Evolutionary conservation across 23 tunicate genomes (phyloP), one percentile per base, ranked within the genome.

Genomic region (Oikopleura vanhoeffeni): DNA sequence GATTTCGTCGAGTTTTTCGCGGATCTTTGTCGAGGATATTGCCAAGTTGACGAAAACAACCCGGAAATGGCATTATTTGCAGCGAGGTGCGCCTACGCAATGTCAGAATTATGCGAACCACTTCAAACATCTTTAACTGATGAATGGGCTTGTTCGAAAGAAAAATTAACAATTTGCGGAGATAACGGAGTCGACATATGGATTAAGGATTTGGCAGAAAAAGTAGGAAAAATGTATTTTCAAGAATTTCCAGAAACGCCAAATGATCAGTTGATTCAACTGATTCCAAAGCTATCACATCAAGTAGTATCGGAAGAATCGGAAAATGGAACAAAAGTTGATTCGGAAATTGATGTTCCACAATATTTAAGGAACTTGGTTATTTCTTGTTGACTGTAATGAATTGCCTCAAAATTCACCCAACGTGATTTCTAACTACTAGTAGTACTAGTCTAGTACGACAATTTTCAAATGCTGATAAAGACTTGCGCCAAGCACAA

Each of bases 341-440:
- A 71, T 2, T 71, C 79, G 32, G 35, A 71, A 30, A 71, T 71
- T 13, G 79, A 71, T 13, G 79, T 71, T 30, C 79, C 79, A 71
- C 79, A 71, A 30, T 71, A 71, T 71, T 30, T 71, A 18, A 71
- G 79, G 79, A 2, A 49, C 60, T 49, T 49, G 8, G 8, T 8
- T 49, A 8, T 8, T 49, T 49, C 18, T 49, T 8, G 18, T 49
- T 18, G 60, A 49, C 60, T 49, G 18, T 8, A 49, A 49, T 49
- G 60, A 49, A 8, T 18, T 49, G 60, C 18, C n/a, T n/a, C n/a
- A n/a, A n/a, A n/a, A n/a, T n/a, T n/a, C n/a, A n/a, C n/a, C n/a
- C n/a, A n/a, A n/a, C n/a, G n/a, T n/a, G n/a, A n/a, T n/a, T n/a
- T n/a, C n/a, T n/a, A n/a, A n/a, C n/a, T n/a, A n/a, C n/a, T n/a